Percentiles rank a stretch among this genome's conserved stretches.
Evolutionary conservation across 2,113 vertebrate species (phyloP).

Genomic region (Hemichromis elongatus): DNA sequence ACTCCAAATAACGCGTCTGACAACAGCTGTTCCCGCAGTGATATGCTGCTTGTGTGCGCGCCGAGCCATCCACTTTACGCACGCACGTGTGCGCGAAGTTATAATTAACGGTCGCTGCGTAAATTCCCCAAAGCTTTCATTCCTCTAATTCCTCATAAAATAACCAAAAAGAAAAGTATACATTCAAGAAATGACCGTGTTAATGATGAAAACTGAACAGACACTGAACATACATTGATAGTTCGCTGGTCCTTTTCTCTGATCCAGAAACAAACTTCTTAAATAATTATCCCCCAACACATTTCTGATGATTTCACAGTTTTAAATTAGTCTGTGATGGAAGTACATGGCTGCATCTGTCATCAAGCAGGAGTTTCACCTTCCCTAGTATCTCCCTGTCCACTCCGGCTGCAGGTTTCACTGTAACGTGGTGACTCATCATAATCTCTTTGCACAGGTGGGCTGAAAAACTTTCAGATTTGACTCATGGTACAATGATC

Average conservation of each 20-base stretch:
- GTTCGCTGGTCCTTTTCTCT: not conserved
- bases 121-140: not conserved
- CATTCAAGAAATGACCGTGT: not conserved
- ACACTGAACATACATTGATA: not conserved
- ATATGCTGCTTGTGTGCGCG: conserved; percentile 39
- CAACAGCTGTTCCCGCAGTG: conserved; percentile 37
- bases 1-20: conserved; percentile 27
- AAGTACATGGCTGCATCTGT: not conserved
- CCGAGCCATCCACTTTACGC: conserved; percentile 58
- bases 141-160: not conserved
- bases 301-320: not conserved
- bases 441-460: not conserved
- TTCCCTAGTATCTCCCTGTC: not conserved
- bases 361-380: not conserved
- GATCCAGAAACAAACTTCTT: not conserved
- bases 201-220: not conserved
- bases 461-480: not conserved
- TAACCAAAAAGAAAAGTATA: not conserved
- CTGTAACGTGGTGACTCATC: conserved; percentile 18
- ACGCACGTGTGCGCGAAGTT: conserved; percentile 40
- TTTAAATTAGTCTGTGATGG: not conserved
- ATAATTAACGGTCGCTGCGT: not conserved
- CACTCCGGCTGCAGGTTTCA: not conserved
- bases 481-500: not conserved
- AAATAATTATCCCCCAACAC: not conserved